These are phyloP conservation scores for Macropis europaea DNA, from an alignment of 2,888 invertebrate species.

Conservation along the genomic window DNA sequence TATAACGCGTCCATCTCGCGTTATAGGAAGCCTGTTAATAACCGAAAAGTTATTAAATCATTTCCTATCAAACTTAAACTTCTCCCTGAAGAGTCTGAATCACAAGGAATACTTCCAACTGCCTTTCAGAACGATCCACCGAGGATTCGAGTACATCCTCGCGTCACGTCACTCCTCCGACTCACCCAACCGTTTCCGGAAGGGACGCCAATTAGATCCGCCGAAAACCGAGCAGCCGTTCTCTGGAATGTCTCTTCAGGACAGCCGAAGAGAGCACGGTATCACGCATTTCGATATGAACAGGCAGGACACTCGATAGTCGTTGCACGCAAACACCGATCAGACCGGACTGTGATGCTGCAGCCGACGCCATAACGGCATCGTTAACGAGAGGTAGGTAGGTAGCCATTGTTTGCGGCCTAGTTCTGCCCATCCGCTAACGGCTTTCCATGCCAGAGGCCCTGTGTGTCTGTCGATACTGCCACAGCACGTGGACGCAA, in stretches of 20 bases:
- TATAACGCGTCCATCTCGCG: too few species aligned
- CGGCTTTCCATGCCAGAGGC: slow-evolving; percentile 56
- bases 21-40: too few species aligned
- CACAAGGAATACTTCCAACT: too few species aligned
- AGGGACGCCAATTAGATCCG: not conserved
- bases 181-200: not conserved
- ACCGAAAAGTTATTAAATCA: too few species aligned
- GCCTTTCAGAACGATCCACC: too few species aligned
- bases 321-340: slow-evolving; percentile 38
- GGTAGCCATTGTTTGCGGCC: slow-evolving; percentile 74
- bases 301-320: slow-evolving; percentile 43
- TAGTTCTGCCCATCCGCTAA: slow-evolving; percentile 67
- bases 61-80: too few species aligned
- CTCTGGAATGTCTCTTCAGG: not conserved
- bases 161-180: not conserved
- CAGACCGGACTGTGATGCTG: slow-evolving; percentile 50
- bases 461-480: slow-evolving; percentile 57
- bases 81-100: too few species aligned
- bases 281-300: slow-evolving; percentile 15
- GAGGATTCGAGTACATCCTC: too few species aligned
- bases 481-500: slow-evolving; percentile 56
- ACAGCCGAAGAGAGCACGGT: too few species aligned
- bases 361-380: slow-evolving; percentile 45
- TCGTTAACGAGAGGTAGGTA: slow-evolving; percentile 66
- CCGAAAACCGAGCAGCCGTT: not conserved